phyloP scores from a whole-genome alignment of 2,797 vertebrate genomes.

The Eospalax fontanierii region DNA sequence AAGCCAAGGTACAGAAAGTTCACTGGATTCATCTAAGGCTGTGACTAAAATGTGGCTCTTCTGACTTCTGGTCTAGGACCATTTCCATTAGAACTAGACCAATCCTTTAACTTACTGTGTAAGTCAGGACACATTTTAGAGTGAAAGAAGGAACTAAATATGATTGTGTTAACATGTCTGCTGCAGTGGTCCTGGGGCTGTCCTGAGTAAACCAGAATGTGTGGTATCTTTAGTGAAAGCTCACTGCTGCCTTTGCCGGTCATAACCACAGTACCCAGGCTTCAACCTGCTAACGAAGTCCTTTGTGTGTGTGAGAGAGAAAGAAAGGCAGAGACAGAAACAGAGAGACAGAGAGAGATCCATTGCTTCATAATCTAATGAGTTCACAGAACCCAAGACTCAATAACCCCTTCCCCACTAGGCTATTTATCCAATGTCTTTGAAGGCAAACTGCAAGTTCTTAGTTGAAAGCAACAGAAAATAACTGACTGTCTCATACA shows the following conservation, averaged over 20 bases:
- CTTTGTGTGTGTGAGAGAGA: too few relatives aligned
- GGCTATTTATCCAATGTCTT: neutral
- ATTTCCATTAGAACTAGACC: neutral
- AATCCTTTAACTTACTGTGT: neutral
- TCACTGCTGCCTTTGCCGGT: neutral
- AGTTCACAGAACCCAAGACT: neutral
- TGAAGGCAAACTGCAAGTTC: neutral
- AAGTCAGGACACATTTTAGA: neutral
- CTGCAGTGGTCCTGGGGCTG: neutral
- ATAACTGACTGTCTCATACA: neutral
- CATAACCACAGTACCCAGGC: neutral
- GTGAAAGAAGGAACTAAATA: neutral
- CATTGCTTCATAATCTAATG: neutral
- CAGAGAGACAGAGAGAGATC: too few relatives aligned
- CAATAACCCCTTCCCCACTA: neutral
- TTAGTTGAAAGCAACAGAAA: neutral
- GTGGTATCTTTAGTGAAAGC: neutral
- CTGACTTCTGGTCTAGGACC: neutral
- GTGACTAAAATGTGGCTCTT: neutral
- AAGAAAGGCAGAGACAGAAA: too few relatives aligned
- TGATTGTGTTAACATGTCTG: neutral
- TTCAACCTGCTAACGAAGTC: neutral
- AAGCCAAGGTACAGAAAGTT: neutral
- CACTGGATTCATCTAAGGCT: neutral
- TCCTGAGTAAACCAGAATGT: neutral